phyloP scores from a whole-genome alignment of 2,888 invertebrate genomes.

The Blera fallax region DNA sequence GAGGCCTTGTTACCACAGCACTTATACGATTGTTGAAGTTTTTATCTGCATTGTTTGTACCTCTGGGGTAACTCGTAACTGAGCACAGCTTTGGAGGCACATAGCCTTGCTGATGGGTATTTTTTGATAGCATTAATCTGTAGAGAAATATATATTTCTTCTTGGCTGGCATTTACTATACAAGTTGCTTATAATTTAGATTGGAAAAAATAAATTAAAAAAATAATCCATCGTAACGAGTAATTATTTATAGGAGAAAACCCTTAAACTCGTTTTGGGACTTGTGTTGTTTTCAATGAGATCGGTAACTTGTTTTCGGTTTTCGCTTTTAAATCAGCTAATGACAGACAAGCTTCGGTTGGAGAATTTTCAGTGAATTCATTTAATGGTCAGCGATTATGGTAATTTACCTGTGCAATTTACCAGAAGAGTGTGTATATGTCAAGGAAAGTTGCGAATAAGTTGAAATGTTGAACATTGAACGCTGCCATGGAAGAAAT shows the following conservation, averaged over 20 bases:
- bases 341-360: not conserved
- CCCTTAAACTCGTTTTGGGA: not conserved
- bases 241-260: not conserved
- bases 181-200: not conserved
- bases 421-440: not conserved
- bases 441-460: not conserved
- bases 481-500: not conserved
- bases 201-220: not conserved
- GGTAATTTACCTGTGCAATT: not conserved
- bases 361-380: not conserved
- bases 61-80: slow-evolving; percentile 28
- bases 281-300: not conserved
- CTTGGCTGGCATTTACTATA: not conserved
- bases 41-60: slow-evolving; percentile 4
- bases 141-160: not conserved
- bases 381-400: not conserved
- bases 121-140: slow-evolving; percentile 16
- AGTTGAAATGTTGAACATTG: not conserved
- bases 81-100: slow-evolving; percentile 10
- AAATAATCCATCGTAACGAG: not conserved
- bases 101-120: slow-evolving; percentile 10
- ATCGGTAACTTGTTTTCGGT: slow-evolving; percentile 4
- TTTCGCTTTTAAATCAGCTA: not conserved
- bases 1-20: slow-evolving; percentile 24
- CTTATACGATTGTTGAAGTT: slow-evolving; percentile 4